phyloP scores from a whole-genome alignment of 2,113 vertebrate species.

The Reinhardtius hippoglossoides region DNA sequence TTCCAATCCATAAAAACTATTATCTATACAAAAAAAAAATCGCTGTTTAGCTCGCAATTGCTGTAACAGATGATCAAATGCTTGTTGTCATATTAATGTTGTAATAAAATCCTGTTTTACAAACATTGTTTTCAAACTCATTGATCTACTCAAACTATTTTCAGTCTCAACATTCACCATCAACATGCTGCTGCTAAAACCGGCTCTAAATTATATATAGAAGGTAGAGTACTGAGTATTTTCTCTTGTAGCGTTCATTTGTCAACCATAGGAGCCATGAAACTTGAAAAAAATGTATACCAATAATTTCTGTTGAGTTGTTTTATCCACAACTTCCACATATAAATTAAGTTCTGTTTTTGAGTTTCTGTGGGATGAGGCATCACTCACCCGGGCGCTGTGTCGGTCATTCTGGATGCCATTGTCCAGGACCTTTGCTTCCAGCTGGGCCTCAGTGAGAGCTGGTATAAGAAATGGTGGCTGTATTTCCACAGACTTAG shows the following conservation, averaged over 20 bases:
- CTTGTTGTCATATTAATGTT: not conserved
- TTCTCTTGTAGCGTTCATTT: too few relatives aligned
- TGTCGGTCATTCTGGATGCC: constrained; percentile 93
- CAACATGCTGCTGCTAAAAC: too few relatives aligned
- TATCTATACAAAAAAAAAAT: too few relatives aligned
- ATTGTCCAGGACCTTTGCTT: constrained; percentile 93
- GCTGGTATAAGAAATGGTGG: constrained; percentile 92
- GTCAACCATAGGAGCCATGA: too few relatives aligned
- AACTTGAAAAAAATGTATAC: too few relatives aligned
- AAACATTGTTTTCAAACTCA: too few relatives aligned
- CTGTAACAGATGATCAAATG: not conserved
- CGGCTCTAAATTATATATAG: too few relatives aligned
- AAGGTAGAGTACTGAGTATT: too few relatives aligned
- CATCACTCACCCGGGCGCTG: constrained; percentile 86
- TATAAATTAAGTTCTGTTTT: not conserved
- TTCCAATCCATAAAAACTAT: too few relatives aligned
- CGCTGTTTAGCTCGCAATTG: not conserved
- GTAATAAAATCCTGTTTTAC: too few relatives aligned
- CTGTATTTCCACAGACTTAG: constrained; percentile 86
- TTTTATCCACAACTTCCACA: not conserved
- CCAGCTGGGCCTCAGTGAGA: constrained; percentile 86
- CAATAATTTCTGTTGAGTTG: not conserved
- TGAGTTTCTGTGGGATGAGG: not conserved
- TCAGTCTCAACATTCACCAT: too few relatives aligned
- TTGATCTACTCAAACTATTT: too few relatives aligned